Base-by-base conservation (phyloP, 2,113 vertebrate species). In the Alligator sinensis region DNA sequence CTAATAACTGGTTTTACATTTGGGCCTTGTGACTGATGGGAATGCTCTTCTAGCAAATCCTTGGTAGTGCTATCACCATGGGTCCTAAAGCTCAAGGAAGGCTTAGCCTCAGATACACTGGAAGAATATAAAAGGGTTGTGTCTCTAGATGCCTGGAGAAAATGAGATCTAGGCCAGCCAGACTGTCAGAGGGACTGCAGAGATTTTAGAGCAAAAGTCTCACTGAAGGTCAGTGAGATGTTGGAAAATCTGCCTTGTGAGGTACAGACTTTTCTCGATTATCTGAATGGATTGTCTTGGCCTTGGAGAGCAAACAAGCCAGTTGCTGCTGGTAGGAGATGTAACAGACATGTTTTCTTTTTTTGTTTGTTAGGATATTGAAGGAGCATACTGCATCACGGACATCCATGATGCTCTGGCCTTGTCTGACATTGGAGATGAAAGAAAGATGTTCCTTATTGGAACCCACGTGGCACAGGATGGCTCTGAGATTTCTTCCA, bases 401-500 rank as follows among this genome's bases (percentile, higher is more conserved):
- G 99, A 99, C 82, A 98, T 99, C 93, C 98, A 99, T 0, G 99
- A 99, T 3, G 98, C 98, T 27, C 96, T 99, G 97, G 96, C 97
- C 2, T 97, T 99, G 77, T 98, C 98, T 1, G 98, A 98, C 47
- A 95, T 98, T 11, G 99, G 99, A 3, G 98, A 99, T 2, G 86
- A 98, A 57, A 97, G 99, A 60, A 98, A 97, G 96, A 86, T 99
- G 96, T 99, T 98, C 97, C 97, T 99, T 95, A 99, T 99, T 83
- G 98, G 98, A 47, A 99, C 99, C 11, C 95, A 98, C 2, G 98
- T 97, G 93, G 97, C 93, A 91, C 97, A 97, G 86, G 98, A 98
- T 0, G 97, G 98, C 81, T 91, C 97, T 0, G 98, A 98, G 94
- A 97, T 98, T 38, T 98, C 98, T 60, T 97, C 98, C 2, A 97